Conservation (phyloP, 2,797 vertebrate genomes). For the Otolemur crassicaudatus region DNA sequence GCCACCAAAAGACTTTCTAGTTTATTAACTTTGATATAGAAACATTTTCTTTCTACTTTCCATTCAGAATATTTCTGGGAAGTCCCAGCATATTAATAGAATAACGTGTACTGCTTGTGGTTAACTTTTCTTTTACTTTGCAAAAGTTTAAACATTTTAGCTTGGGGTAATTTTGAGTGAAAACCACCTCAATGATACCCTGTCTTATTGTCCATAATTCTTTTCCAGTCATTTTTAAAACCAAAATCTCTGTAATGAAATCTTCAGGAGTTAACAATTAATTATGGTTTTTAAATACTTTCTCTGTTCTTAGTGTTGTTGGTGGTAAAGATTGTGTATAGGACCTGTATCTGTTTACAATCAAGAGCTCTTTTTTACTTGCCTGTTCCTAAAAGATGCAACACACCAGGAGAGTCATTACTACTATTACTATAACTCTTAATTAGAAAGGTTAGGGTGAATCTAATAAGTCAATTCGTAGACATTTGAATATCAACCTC, state of each 20-base stretch:
- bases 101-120: neutral
- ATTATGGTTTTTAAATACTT: neutral
- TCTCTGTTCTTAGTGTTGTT: neutral
- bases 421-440: neutral
- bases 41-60: neutral
- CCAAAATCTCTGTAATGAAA: neutral
- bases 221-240: neutral
- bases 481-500: neutral
- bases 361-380: neutral
- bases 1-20: neutral
- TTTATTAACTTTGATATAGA: neutral
- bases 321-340: neutral
- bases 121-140: too few relatives aligned
- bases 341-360: neutral
- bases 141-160: neutral
- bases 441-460: neutral
- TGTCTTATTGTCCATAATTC: neutral
- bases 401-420: neutral
- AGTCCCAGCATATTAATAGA: neutral
- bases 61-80: conserved; percentile 18
- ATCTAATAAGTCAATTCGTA: neutral
- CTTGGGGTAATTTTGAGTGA: neutral
- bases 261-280: neutral
- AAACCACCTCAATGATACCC: neutral
- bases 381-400: neutral